These are phyloP conservation scores for Saccopteryx leptura DNA, from an alignment of 2,113 vertebrate genomes.

Conservation along the genomic window DNA sequence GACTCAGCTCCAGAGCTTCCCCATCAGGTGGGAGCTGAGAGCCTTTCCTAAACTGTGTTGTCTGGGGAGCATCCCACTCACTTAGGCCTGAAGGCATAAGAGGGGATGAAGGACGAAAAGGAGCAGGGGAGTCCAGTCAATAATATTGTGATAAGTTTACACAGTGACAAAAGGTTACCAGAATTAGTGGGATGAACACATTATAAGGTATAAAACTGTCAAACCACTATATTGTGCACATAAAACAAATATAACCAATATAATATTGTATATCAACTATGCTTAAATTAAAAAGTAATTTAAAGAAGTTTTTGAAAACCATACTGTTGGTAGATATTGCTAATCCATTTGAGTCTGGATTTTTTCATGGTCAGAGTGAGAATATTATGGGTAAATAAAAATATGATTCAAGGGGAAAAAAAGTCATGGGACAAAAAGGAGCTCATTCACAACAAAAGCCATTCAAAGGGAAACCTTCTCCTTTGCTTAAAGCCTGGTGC, in stretches of 20 bases:
- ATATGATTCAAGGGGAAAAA: not conserved
- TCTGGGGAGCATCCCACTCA: too few species aligned
- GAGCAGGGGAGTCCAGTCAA: not conserved
- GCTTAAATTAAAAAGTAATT: not conserved
- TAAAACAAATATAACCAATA: not conserved
- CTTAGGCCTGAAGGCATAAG: not conserved
- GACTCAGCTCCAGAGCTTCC: not conserved
- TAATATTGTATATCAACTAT: not conserved
- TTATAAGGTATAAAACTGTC: not conserved
- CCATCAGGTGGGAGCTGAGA: not conserved
- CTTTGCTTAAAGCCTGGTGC: not conserved
- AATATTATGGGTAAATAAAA: conserved; percentile 4
- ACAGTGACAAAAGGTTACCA: not conserved
- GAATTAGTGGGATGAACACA: not conserved
- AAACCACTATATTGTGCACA: not conserved
- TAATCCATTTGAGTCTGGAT: not conserved
- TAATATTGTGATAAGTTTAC: not conserved
- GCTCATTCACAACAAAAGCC: not conserved
- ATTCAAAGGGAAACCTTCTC: not conserved
- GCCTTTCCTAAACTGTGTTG: not conserved
- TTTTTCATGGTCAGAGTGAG: not conserved
- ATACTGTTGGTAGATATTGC: too few species aligned
- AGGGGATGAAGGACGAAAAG: too few species aligned
- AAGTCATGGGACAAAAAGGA: not conserved
- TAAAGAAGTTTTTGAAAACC: not conserved